A percentile compares a stretch with the other conserved stretches of the same genome.
Conservation (phyloP, 2,113 vertebrate species). For the Corythornis vintsioides region DNA sequence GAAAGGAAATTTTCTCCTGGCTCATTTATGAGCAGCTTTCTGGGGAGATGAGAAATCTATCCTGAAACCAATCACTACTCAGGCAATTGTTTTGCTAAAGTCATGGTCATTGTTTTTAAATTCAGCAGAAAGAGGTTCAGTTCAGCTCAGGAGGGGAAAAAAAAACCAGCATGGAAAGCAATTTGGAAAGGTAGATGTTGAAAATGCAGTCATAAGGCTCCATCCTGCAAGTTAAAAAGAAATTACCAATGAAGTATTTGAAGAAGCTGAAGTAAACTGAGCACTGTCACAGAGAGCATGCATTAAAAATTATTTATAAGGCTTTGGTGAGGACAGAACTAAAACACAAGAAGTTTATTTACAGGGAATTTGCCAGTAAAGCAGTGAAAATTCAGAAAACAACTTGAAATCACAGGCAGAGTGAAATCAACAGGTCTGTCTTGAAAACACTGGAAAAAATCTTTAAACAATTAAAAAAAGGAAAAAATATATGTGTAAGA, state of each 20-base stretch:
- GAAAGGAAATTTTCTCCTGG: constrained; percentile 49
- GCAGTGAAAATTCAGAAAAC: not conserved
- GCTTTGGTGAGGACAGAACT: not conserved
- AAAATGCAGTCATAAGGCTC: not conserved
- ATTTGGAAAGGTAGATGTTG: not conserved
- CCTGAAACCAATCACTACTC: constrained; percentile 35
- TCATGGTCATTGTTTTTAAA: not conserved
- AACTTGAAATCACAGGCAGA: not conserved
- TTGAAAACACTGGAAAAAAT: not conserved
- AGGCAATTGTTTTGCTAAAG: constrained; percentile 10
- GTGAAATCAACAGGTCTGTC: not conserved
- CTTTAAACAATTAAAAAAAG: not conserved
- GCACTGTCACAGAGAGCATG: not conserved
- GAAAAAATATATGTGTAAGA: not conserved
- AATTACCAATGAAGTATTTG: not conserved
- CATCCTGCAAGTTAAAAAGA: not conserved
- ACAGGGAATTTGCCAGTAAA: not conserved
- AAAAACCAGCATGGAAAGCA: not conserved
- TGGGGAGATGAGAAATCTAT: constrained; percentile 33
- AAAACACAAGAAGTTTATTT: not conserved
- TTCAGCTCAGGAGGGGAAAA: not conserved
- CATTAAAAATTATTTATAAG: not conserved
- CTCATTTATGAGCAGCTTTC: constrained; percentile 49
- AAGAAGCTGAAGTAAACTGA: not conserved
- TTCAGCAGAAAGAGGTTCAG: not conserved